Percentiles rank a stretch among this genome's conserved stretches.
Conservation (phyloP, 23 tunicate genomes). For the Halocynthia aurantium region DNA sequence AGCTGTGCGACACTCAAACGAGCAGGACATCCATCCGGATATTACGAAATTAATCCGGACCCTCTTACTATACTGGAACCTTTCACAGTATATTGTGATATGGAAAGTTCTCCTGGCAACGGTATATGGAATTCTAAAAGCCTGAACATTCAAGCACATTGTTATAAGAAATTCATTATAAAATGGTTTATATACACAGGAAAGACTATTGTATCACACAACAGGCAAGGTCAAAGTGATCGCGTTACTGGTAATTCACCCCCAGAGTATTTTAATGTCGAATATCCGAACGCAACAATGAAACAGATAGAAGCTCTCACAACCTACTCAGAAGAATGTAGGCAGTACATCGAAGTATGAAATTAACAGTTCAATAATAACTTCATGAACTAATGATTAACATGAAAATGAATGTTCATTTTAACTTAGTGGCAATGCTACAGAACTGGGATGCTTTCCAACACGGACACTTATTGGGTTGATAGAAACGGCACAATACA, state of each 20-base stretch:
- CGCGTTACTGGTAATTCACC: neutral
- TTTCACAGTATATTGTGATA: constrained; percentile 2
- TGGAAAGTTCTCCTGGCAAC: constrained; percentile 1
- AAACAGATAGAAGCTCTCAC: neutral
- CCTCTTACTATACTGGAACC: neutral
- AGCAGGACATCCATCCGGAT: neutral
- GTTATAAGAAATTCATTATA: too few relatives aligned
- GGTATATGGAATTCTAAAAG: neutral
- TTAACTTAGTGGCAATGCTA: neutral
- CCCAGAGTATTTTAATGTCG: neutral
- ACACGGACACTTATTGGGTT: neutral
- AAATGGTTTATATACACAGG: neutral
- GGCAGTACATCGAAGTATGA: neutral
- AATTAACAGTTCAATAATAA: neutral
- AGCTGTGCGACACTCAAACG: neutral
- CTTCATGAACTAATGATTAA: too few relatives aligned
- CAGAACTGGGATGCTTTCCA: constrained; percentile 1
- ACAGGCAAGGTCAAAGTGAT: neutral
- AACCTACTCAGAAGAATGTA: neutral
- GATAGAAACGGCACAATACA: neutral
- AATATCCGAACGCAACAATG: neutral
- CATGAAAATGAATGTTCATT: too few relatives aligned
- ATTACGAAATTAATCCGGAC: neutral
- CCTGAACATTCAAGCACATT: too few relatives aligned
- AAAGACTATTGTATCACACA: neutral